phyloP scores from a whole-genome alignment of 2,113 vertebrate species.

The Seriola aureovittata region DNA sequence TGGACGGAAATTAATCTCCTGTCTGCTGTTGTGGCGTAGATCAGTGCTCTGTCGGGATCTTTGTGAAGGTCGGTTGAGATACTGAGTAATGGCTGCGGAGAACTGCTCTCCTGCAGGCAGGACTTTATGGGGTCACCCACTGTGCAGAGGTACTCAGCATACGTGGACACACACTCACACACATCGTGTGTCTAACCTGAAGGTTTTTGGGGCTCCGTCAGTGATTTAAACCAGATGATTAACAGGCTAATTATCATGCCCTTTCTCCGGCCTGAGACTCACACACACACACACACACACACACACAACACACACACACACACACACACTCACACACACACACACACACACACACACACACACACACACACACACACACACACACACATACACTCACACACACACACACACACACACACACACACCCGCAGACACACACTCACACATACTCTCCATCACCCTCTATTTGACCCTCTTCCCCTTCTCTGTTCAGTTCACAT shows the following conservation, averaged over 20 bases:
- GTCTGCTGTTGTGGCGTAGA: conserved; percentile 40
- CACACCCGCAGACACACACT: conserved; percentile 10
- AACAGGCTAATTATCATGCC: conserved; percentile 68
- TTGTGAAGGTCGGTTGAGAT: conserved; percentile 44
- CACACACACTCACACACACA: conserved; percentile 8
- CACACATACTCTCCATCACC: conserved; percentile 35
- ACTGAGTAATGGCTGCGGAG: conserved; percentile 57
- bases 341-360: conserved; percentile 13
- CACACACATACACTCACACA: conserved; percentile 10
- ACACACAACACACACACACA: not conserved
- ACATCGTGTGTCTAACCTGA: conserved; percentile 51
- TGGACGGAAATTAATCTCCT: conserved; percentile 49
- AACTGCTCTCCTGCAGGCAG: conserved; percentile 63
- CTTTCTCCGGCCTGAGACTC: conserved; percentile 50
- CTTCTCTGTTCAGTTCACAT: conserved; percentile 44
- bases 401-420: conserved; percentile 9
- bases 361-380: not conserved
- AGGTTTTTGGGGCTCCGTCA: conserved; percentile 56
- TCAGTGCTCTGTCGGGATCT: conserved; percentile 42
- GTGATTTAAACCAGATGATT: conserved; percentile 77
- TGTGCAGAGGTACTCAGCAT: conserved; percentile 51
- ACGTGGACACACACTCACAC: conserved; percentile 55
- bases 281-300: conserved; percentile 12
- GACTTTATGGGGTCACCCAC: conserved; percentile 70
- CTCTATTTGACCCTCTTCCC: conserved; percentile 63